Conservation (phyloP, 2,797 vertebrate genomes). For the Lithobates pipiens region DNA sequence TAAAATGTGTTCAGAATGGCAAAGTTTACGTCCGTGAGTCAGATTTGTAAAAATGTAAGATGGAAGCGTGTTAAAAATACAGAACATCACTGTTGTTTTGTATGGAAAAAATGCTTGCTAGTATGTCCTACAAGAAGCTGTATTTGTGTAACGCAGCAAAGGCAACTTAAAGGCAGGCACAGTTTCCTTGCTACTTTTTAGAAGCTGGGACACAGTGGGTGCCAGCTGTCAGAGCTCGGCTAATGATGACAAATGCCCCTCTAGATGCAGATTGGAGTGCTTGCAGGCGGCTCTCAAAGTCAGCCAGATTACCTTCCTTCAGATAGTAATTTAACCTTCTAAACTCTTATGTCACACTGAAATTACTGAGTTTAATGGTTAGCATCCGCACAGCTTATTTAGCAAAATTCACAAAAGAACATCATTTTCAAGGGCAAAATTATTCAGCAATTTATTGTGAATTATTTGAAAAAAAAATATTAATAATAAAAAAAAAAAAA, state of each 20-base stretch:
- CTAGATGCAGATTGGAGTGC: conserved; percentile 94
- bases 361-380: conserved; percentile 69
- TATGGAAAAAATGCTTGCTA: conserved; percentile 57
- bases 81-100: not conserved
- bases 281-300: conserved; percentile 82
- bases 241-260: conserved; percentile 99
- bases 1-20: not conserved
- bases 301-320: conserved; percentile 81
- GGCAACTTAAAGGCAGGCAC: conserved; percentile 71
- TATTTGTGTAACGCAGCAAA: conserved; percentile 68
- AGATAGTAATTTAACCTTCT: conserved; percentile 81
- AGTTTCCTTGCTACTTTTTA: conserved; percentile 84
- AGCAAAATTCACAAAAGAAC: not conserved
- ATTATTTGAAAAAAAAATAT: not conserved
- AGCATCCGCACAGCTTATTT: not conserved
- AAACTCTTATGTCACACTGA: conserved; percentile 76
- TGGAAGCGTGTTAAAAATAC: not conserved
- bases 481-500: no score
- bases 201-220: conserved; percentile 93
- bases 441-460: not conserved
- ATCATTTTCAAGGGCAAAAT: not conserved
- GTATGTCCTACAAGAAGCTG: conserved; percentile 65
- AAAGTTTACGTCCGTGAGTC: not conserved
- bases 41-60: not conserved
- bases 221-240: conserved; percentile 97